Conservation (phyloP, 2,113 vertebrate species). For the Oreochromis spilurus region DNA sequence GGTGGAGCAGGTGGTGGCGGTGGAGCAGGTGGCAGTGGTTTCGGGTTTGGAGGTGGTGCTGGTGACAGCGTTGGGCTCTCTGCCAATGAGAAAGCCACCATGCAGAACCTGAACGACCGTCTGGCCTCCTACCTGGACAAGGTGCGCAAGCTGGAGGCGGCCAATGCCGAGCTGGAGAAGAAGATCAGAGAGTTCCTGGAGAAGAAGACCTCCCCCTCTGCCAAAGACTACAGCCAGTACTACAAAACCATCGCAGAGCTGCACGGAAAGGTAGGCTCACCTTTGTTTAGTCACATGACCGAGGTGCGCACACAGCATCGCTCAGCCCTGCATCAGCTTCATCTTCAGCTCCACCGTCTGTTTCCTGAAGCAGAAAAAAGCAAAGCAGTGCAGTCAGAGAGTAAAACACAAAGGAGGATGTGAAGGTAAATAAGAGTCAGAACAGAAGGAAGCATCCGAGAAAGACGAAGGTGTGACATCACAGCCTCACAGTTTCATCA, state of each 20-base stretch:
- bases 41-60: conserved; percentile 23
- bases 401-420: not conserved
- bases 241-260: conserved; percentile 56
- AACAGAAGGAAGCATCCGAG: not conserved
- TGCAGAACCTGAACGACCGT: conserved; percentile 77
- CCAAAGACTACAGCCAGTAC: conserved; percentile 57
- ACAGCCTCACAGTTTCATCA: not conserved
- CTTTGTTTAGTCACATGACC: not conserved
- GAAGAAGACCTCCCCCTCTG: conserved; percentile 10
- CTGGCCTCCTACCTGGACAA: conserved; percentile 71
- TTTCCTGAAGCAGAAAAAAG: not conserved
- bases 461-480: not conserved
- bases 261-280: conserved; percentile 56
- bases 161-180: conserved; percentile 70
- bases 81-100: conserved; percentile 64
- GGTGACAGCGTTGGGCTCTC: conserved; percentile 1
- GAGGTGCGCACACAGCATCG: not conserved
- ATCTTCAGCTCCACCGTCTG: not conserved
- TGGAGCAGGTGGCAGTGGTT: not conserved
- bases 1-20: not conserved
- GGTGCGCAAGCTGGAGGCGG: conserved; percentile 66
- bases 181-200: conserved; percentile 71
- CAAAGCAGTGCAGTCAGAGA: not conserved
- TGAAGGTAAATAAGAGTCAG: not conserved
- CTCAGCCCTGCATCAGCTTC: not conserved